Evolutionary conservation across 2,888 invertebrate species (phyloP).

Genomic region (Phortica magna): DNA sequence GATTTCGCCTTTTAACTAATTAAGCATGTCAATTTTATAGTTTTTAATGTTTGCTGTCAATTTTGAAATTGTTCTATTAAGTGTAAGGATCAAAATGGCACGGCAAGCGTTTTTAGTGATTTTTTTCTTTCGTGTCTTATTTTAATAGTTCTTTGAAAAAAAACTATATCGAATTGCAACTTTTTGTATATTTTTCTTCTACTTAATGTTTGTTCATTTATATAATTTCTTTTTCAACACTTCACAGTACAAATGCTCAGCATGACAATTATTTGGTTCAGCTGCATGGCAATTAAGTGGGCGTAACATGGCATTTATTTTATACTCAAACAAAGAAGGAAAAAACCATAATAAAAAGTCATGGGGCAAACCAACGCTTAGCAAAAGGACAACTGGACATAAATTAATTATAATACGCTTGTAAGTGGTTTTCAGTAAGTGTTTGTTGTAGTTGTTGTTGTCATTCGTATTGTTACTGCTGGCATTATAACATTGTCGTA

Average conservation of each 20-base stretch:
- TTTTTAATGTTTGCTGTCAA: neutral
- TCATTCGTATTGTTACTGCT: slow-evolving; percentile 46
- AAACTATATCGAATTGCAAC: slow-evolving; percentile 17
- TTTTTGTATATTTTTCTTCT: slow-evolving; percentile 48
- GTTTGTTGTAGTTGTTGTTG: slow-evolving; percentile 47
- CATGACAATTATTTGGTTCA: neutral
- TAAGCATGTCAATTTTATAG: slow-evolving; percentile 11
- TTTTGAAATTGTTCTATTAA: neutral
- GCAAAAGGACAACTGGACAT: slow-evolving; percentile 49
- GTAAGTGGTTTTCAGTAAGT: slow-evolving; percentile 50
- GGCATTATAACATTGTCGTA: slow-evolving; percentile 46
- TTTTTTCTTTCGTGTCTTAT: too few species aligned
- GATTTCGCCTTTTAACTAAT: slow-evolving; percentile 17
- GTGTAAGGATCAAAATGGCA: too few species aligned
- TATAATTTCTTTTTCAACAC: slow-evolving; percentile 33
- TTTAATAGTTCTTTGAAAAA: too few species aligned
- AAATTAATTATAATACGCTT: slow-evolving; percentile 66
- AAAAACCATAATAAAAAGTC: slow-evolving; percentile 35
- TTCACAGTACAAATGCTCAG: slow-evolving; percentile 1
- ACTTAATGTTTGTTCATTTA: slow-evolving; percentile 42
- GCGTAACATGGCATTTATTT: neutral
- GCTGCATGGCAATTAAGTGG: neutral
- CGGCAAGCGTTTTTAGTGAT: too few species aligned
- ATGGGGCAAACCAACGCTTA: slow-evolving; percentile 34
- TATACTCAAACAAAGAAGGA: slow-evolving; percentile 2